Evolutionary conservation across 2,797 vertebrate genomes (phyloP), one percentile per base, ranked within the genome.

Genomic region (Galagoides demidoff): DNA sequence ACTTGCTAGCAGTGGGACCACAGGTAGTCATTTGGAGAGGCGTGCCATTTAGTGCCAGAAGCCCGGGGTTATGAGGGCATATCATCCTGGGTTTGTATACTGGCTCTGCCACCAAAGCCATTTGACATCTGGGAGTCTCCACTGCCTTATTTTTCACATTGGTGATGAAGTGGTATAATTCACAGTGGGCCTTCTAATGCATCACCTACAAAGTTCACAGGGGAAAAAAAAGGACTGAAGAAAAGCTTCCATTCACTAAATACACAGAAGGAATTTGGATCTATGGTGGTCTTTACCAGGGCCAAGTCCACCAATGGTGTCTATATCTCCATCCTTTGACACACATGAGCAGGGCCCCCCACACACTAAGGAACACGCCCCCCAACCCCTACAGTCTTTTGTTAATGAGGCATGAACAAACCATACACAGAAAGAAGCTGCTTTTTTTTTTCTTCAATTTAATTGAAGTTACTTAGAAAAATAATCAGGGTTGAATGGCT

Each of bases 401-500:
- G 39, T 86, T 79, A 74, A 68, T 0, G 70, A 98, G 68, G 78
- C 96, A 97, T 90, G 96, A 98, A 98, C 96, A 98, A 98, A 98
- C 63, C 95, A 97, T 96, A 97, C 94, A 96, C 97, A 98, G 76
- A 98, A 68, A 86, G 90, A 79, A 84, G 71, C 71, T 90, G 85
- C 66, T 95, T 43, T 43, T 43, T 94, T 98, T 97, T 97, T 96
- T 95, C 98, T 98, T 98, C 98, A 98, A 98, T 98, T 98, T 99
- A 99, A 99, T 98, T 98, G 98, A 98, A 98, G 98, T 99, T 98
- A 98, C 97, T 99, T 98, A 98, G 98, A 99, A 99, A 99, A 99
- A 99, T 98, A 99, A 98, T 98, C 98, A 98, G 98, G 98, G 98
- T 98, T 98, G 98, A 98, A 98, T 98, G 98, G 98, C 98, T 98